Evolutionary conservation across 2,888 invertebrate species (phyloP).

Genomic region (Anarsia innoxiella): DNA sequence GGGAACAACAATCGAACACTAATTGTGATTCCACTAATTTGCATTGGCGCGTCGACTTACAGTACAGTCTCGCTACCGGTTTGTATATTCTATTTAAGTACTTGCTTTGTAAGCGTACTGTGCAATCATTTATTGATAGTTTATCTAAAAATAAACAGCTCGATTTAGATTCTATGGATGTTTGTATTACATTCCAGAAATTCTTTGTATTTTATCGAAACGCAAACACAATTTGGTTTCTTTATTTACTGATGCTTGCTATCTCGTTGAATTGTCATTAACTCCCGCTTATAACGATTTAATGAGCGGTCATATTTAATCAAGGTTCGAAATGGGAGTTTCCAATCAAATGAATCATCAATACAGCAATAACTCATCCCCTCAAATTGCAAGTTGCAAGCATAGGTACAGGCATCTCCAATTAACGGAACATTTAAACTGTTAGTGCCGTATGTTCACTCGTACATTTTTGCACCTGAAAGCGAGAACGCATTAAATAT

Average conservation of each 20-base stretch:
- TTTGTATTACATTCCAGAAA: too few species aligned
- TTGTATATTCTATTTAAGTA: constrained; percentile 22
- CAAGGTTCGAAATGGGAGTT: constrained; percentile 27
- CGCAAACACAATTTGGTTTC: too few species aligned
- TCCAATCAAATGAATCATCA: constrained; percentile 35
- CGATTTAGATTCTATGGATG: too few species aligned
- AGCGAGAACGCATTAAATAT: constrained; percentile 10
- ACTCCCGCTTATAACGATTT: background rate
- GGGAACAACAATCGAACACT: constrained; percentile 58
- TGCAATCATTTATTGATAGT: too few species aligned
- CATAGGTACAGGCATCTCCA: constrained; percentile 54
- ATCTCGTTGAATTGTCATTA: too few species aligned
- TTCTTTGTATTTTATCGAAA: too few species aligned
- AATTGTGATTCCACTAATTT: constrained; percentile 68
- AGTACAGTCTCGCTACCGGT: constrained; percentile 29
- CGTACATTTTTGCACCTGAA: constrained; percentile 9
- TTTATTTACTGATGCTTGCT: too few species aligned
- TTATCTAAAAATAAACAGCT: too few species aligned
- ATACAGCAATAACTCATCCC: constrained; percentile 40
- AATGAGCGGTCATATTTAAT: constrained; percentile 35
- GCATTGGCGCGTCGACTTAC: constrained; percentile 46
- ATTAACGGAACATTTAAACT: constrained; percentile 51
- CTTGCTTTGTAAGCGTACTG: too few species aligned
- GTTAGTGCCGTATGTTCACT: constrained; percentile 26
- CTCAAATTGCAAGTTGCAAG: constrained; percentile 34